Evolutionary conservation across 2,888 invertebrate species (phyloP), one percentile per base, ranked within the genome.

Genomic region (Apotomis betuletana): DNA sequence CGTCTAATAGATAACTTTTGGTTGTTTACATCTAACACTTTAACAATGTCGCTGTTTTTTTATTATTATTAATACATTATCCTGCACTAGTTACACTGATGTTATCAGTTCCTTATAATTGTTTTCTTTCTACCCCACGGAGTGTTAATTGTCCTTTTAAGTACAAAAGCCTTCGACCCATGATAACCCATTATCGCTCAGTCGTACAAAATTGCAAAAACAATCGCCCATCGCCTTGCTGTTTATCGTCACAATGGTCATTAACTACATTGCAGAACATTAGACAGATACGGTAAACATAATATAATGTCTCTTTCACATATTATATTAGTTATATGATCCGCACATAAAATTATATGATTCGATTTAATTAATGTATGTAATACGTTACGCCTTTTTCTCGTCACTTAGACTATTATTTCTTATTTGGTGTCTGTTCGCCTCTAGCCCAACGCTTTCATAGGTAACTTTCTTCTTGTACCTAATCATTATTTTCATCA

Each of bases 81-180:
- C 27, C 27, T 57, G 36, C 0, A 46, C 44, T 36, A 36, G 27
- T 4, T 3, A 6, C 12, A 3, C 6, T n/a, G 6, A 55, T 57
- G 57, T 65, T 54, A 61, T 41, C 13, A 38, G 27, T 61, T 61
- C 5, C 54, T 55, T 52, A 13, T 61, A 15, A 51, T 59, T 62
- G 13, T 51, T 71, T 55, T 55, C 41, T 68, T 61, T 12, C n/a
- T 27, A 67, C 67, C 61, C 46, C 67, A 55, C 60, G 61, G 41
- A 71, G 38, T 67, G 67, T 67, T 71, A 68, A 15, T 72, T 68
- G 52, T 63, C 67, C 57, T 63, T 59, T 62, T 51, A 72, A 72
- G 72, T 68, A 46, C 67, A 63, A 67, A 57, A 62, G 67, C 71
- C 51, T 52, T 27, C 49, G 62, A 72, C 72, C 68, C 27, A 13